Conservation (phyloP, 2,113 vertebrate genomes). For the Clinocottus analis region DNA sequence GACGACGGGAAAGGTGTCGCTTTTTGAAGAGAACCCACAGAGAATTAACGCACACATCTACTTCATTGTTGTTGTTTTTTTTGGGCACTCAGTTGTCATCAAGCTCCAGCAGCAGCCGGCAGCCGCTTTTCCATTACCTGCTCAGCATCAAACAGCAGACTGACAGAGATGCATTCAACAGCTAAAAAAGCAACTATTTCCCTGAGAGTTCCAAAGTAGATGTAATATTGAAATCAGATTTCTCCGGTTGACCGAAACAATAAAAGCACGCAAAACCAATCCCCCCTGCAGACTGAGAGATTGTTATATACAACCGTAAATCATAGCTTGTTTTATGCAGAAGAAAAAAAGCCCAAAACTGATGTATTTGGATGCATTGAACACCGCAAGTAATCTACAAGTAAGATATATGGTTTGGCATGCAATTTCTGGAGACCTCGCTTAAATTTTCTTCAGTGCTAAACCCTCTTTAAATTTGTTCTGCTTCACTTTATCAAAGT, state of each 20-base stretch:
- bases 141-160: not conserved
- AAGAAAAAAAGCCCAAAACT: too few relatives aligned
- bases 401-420: too few relatives aligned
- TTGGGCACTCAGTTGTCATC: not conserved
- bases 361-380: too few relatives aligned
- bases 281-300: too few relatives aligned
- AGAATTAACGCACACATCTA: not conserved
- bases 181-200: not conserved
- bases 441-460: too few relatives aligned
- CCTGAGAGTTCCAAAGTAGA: not conserved
- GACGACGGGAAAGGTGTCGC: not conserved
- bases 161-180: not conserved
- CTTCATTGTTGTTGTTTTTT: not conserved
- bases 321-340: too few relatives aligned
- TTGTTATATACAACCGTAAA: too few relatives aligned
- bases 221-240: not conserved
- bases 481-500: too few relatives aligned
- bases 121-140: not conserved
- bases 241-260: not conserved
- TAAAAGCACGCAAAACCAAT: not conserved
- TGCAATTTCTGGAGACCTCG: too few relatives aligned
- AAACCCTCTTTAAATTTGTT: too few relatives aligned
- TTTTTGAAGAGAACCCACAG: not conserved
- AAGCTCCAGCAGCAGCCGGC: not conserved
- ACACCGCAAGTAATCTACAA: too few relatives aligned